Conservation (phyloP, 2,113 vertebrate genomes). For the Charadrius vociferus region DNA sequence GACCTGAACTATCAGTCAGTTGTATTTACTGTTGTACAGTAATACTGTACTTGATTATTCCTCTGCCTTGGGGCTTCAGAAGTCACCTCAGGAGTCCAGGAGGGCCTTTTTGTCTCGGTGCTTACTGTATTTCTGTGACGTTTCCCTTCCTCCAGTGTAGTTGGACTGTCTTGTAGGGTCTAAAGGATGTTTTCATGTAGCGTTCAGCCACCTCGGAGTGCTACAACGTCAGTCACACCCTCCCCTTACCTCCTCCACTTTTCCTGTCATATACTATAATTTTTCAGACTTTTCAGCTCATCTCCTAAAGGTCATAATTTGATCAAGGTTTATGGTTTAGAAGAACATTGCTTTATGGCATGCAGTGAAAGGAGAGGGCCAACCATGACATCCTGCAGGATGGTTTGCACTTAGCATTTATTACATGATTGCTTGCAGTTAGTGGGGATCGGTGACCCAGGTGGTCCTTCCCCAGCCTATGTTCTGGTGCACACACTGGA, state of each 20-base stretch:
- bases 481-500: not conserved
- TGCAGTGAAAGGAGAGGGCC: not conserved
- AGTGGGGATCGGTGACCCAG: not conserved
- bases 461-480: not conserved
- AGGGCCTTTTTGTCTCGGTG: not conserved
- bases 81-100: not conserved
- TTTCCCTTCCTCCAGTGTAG: not conserved
- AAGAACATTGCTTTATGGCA: not conserved
- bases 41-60: not conserved
- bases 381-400: not conserved
- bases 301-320: not conserved
- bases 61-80: not conserved
- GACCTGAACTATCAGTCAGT: not conserved
- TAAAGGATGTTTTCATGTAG: not conserved
- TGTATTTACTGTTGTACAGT: not conserved
- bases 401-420: not conserved
- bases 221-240: rapidly evolving
- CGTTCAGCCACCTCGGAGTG: not conserved
- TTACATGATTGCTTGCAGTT: not conserved
- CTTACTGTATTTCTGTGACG: not conserved
- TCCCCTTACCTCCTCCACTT: not conserved
- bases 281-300: not conserved
- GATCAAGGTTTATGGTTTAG: not conserved
- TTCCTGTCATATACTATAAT: not conserved
- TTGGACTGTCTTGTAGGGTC: not conserved